Evolutionary conservation across 2,888 invertebrate species (phyloP).

Genomic region (Leptinotarsa peninsularis): DNA sequence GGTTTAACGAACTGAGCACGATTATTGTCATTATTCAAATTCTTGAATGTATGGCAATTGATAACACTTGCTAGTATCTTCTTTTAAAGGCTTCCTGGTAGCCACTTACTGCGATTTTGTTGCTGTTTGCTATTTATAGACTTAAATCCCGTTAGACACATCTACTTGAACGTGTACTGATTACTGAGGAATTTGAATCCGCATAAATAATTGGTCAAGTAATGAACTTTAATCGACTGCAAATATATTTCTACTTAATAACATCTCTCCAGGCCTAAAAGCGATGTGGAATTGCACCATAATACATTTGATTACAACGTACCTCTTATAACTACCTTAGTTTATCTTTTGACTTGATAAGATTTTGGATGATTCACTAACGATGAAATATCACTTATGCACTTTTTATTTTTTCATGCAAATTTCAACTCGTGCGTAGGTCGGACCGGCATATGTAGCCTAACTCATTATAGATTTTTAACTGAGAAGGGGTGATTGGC

Average conservation of each 20-base stretch:
- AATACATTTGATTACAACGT: background rate
- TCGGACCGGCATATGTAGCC: no score
- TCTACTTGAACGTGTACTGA: background rate
- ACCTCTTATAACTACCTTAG: no score
- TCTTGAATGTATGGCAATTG: background rate
- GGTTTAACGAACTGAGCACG: slow-evolving; percentile 21
- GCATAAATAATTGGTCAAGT: background rate
- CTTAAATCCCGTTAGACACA: background rate
- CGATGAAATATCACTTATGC: no score
- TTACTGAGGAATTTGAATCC: slow-evolving; percentile 2
- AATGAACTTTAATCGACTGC: background rate
- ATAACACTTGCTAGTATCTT: slow-evolving; percentile 8
- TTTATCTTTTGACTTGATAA: no score
- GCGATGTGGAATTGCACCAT: background rate
- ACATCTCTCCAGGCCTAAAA: background rate
- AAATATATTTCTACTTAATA: background rate
- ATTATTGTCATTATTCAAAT: background rate
- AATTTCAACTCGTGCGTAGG: no score
- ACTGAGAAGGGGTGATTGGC: no score
- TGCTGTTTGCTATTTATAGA: slow-evolving; percentile 7
- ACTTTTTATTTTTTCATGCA: no score
- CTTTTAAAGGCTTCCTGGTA: background rate
- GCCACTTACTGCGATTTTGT: background rate
- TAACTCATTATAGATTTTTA: no score
- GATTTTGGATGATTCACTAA: no score